phyloP scores from a whole-genome alignment of 2,797 vertebrate genomes.

The Neoniphon sammara region DNA sequence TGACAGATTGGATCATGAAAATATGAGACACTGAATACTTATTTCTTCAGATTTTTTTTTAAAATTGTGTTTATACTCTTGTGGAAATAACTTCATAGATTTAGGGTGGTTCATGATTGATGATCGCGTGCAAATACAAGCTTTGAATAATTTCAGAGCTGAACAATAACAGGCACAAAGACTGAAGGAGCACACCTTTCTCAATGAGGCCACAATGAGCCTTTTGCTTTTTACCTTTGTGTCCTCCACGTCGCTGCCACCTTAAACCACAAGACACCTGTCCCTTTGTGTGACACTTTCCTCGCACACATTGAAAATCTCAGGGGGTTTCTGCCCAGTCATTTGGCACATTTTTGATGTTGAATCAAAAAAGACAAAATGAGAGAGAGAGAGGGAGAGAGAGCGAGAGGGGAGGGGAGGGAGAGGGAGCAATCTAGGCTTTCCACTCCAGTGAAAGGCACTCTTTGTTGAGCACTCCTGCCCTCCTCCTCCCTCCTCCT shows the following conservation, averaged over 20 bases:
- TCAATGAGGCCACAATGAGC: conserved; percentile 36
- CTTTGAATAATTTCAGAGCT: background rate
- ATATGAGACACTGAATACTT: background rate
- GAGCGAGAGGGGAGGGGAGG: conserved; percentile 26
- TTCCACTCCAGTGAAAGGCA: conserved; percentile 77
- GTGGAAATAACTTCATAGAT: background rate
- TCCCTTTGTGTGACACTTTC: conserved; percentile 68
- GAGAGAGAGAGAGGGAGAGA: conserved; percentile 46
- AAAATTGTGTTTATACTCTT: too few species aligned
- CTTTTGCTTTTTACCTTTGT: conserved; percentile 63
- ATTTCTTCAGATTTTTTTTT: background rate
- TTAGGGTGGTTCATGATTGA: background rate
- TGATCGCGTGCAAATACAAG: background rate
- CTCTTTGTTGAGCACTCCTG: conserved; percentile 79
- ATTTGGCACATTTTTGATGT: conserved; percentile 78
- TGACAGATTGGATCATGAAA: background rate
- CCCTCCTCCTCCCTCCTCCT: conserved; percentile 42
- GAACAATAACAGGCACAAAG: background rate
- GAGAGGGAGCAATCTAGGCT: conserved; percentile 71
- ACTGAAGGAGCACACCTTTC: conserved; percentile 6
- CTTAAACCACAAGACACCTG: conserved; percentile 74
- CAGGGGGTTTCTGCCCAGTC: conserved; percentile 71
- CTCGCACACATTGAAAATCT: conserved; percentile 48
- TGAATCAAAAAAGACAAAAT: conserved; percentile 75
- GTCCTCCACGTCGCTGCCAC: conserved; percentile 43